These are phyloP conservation scores for Glaucomys volans DNA, from an alignment of 2,113 vertebrate species.

Conservation along the genomic window DNA sequence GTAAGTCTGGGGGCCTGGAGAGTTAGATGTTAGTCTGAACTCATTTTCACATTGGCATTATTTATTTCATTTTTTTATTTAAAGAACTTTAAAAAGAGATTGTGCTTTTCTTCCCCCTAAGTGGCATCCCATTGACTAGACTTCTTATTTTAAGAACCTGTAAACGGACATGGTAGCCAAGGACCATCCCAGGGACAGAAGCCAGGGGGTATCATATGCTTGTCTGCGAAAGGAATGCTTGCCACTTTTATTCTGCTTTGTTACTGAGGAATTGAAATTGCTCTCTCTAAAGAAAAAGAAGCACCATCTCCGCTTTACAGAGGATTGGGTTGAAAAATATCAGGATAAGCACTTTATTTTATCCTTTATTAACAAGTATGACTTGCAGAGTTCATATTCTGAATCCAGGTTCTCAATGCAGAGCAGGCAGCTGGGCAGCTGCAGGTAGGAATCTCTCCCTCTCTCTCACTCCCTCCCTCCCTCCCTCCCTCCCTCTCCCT, in stretches of 20 bases:
- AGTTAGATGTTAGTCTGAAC: not conserved
- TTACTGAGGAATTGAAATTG: conserved; percentile 12
- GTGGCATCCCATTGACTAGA: not conserved
- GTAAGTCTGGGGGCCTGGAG: not conserved
- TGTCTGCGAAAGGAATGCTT: not conserved
- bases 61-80: not conserved
- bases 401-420: not conserved
- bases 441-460: fast-evolving
- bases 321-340: not conserved
- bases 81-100: not conserved
- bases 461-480: too few species aligned
- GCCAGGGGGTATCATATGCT: fast-evolving
- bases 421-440: not conserved
- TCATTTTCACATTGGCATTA: not conserved
- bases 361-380: not conserved
- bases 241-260: conserved; percentile 12
- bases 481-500: too few species aligned
- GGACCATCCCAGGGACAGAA: not conserved
- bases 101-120: not conserved
- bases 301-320: not conserved
- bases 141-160: not conserved
- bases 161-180: not conserved
- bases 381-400: not conserved
- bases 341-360: not conserved
- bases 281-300: not conserved